Base-by-base conservation (phyloP, 2,888 invertebrate species). In the Ernsta delagoae region DNA sequence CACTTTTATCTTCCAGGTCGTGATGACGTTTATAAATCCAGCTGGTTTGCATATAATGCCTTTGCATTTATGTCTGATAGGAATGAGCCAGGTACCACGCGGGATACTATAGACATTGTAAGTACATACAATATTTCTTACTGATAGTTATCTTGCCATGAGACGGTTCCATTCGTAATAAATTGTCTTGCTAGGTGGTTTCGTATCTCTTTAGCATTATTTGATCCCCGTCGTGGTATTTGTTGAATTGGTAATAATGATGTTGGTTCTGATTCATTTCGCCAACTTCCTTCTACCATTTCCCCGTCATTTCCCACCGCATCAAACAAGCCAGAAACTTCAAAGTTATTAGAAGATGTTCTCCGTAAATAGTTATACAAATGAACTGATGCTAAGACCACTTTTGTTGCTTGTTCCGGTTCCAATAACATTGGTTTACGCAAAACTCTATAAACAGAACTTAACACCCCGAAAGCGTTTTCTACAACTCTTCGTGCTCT, bases 281-380 rank as follows among this genome's bases (percentile, higher is more conserved):
- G 67, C 67, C 64, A 71, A 54, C 64, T 68, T 67, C 68, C 70
- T 59, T 59, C 60, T 63, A 71, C 67, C 43, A 70, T 66, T 59
- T 70, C 66, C 61, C 66, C 66, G 45, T 66, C 59, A 62, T 62
- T 59, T 66, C 63, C 56, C 43, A 65, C 66, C 62, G 66, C 62
- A 63, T 70, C 66, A 66, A 70, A 70, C 57, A 31, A 54, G 48
- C 70, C 70, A 43, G 66, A 66, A 57, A 66, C 48, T 70, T 41
- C 57, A 66, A 63, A 70, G 59, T 59, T 63, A 59, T 63, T 63
- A 53, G 24, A 41, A 66, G 66, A 59, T 60, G 62, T 70, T 59
- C 63, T 70, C 63, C 70, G 63, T 70, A 71, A 71, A 65, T 65
- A 71, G 71, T 71, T 71, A 45, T 71, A 68, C 56, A 71, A 53